These are phyloP conservation scores for Gonatopus flavifemur DNA, from an alignment of 1,140 invertebrate genomes.

Conservation along the genomic window DNA sequence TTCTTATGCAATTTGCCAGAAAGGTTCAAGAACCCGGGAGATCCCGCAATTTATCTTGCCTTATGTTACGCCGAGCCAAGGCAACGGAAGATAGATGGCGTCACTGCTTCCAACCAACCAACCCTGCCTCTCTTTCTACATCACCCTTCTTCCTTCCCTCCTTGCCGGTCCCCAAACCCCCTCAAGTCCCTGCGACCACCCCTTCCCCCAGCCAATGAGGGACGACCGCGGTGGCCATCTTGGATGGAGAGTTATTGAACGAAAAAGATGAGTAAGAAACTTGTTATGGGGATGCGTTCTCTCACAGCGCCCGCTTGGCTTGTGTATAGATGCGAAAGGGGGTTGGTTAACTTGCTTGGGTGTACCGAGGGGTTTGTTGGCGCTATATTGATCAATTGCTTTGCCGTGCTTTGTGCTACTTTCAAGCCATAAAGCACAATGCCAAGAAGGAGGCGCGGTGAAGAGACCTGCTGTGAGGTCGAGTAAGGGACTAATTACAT, in stretches of 20 bases:
- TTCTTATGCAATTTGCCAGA: constrained; percentile 63
- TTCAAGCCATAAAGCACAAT: constrained; percentile 51
- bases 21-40: constrained; percentile 61
- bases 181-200: constrained; percentile 50
- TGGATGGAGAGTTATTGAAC: constrained; percentile 61
- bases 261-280: constrained; percentile 62
- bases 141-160: constrained; percentile 16
- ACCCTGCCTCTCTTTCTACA: constrained; percentile 14
- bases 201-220: constrained; percentile 59
- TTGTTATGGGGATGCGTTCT: constrained; percentile 59
- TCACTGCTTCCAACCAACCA: constrained; percentile 54
- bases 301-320: constrained; percentile 36
- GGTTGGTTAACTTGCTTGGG: too few relatives aligned
- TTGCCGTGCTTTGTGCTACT: constrained; percentile 56
- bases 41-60: constrained; percentile 62
- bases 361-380: constrained; percentile 46
- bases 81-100: constrained; percentile 61
- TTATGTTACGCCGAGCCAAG: constrained; percentile 61
- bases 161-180: constrained; percentile 35
- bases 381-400: constrained; percentile 61
- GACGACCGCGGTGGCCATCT: constrained; percentile 60
- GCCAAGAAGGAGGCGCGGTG: constrained; percentile 38
- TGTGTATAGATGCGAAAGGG: constrained; percentile 16
- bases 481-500: constrained; percentile 53
- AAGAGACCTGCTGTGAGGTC: constrained; percentile 40